phyloP scores from a whole-genome alignment of 2,888 invertebrate genomes.

The Pachliopta kotzebuea region DNA sequence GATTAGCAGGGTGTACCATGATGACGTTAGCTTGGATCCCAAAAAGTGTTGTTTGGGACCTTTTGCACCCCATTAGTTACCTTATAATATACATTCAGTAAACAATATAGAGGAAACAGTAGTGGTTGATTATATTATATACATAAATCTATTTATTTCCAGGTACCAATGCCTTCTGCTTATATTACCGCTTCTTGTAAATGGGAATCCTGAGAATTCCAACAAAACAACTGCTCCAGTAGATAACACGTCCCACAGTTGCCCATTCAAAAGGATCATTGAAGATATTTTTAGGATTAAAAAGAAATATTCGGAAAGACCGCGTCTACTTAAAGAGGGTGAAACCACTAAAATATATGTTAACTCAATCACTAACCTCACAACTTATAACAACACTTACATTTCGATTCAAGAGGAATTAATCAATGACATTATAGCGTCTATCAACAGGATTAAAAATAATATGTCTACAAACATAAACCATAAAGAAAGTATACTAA shows the following conservation, averaged over 20 bases:
- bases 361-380: constrained; percentile 78
- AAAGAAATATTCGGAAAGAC: constrained; percentile 48
- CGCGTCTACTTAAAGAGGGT: constrained; percentile 48
- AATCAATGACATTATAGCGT: constrained; percentile 66
- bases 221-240: constrained; percentile 33
- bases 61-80: no score
- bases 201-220: constrained; percentile 37
- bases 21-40: no score
- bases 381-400: constrained; percentile 46
- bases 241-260: constrained; percentile 51
- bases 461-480: constrained; percentile 51
- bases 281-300: constrained; percentile 69
- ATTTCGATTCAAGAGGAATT: constrained; percentile 57
- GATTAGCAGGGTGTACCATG: no score
- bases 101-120: no score
- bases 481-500: constrained; percentile 47
- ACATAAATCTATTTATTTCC: constrained; percentile 30
- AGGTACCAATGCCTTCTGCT: constrained; percentile 56
- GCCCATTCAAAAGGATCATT: constrained; percentile 66
- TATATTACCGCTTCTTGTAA: constrained; percentile 40
- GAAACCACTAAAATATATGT: constrained; percentile 79
- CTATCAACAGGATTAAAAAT: constrained; percentile 68
- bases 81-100: no score
- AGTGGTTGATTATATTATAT: neutral
- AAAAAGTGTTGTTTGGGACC: no score